phyloP scores from a whole-genome alignment of 1,140 invertebrate species.

The Trypoxylus dichotomus region DNA sequence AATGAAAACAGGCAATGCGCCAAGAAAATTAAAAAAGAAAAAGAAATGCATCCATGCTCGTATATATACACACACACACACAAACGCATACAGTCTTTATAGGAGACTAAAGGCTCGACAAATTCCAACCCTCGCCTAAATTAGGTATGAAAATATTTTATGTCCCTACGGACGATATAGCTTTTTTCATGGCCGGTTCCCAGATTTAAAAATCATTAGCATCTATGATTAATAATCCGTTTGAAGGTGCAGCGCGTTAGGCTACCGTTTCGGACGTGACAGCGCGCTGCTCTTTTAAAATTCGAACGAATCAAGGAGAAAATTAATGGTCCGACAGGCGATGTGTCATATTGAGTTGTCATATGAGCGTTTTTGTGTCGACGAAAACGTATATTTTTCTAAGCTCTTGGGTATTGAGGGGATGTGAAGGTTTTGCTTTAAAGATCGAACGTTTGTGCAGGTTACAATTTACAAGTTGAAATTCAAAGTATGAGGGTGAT shows the following conservation, averaged over 20 bases:
- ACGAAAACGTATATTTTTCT: background rate
- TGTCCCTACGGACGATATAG: slow-evolving; percentile 6
- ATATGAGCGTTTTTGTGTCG: background rate
- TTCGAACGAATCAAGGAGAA: background rate
- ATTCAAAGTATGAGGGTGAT: no score
- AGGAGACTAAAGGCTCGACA: background rate
- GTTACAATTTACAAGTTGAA: no score
- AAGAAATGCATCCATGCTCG: background rate
- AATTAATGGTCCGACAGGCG: background rate
- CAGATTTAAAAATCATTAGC: slow-evolving; percentile 22
- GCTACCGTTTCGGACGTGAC: background rate
- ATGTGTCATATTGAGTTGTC: slow-evolving; percentile 22
- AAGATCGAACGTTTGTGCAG: no score
- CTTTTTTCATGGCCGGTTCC: slow-evolving; percentile 3
- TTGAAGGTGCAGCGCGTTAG: background rate
- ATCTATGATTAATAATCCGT: slow-evolving; percentile 16
- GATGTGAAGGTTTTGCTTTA: no score
- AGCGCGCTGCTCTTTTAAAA: background rate
- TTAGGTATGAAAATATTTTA: slow-evolving; percentile 23
- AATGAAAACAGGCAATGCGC: slow-evolving; percentile 21
- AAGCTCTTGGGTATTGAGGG: no score
- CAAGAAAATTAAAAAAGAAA: slow-evolving; percentile 20
- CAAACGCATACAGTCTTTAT: background rate
- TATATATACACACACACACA: background rate
- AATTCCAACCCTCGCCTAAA: slow-evolving; percentile 15